Evolutionary conservation across 1,140 invertebrate species (phyloP), one percentile per base, ranked within the genome.

Genomic region (Cepaea nemoralis): DNA sequence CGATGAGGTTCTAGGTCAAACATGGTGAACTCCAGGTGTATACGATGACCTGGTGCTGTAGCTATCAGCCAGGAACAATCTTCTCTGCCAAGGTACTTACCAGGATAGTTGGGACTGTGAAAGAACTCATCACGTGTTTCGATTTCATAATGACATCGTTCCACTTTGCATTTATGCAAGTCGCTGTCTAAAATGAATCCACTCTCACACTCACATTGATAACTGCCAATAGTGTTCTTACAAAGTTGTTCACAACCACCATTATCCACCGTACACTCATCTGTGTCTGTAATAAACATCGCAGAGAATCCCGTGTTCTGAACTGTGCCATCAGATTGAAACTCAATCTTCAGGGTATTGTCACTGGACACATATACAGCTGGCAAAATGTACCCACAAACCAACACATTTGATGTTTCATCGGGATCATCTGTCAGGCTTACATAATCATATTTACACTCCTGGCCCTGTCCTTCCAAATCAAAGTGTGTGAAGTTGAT

Each of bases 401-500:
- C n/a, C 99, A 10, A 92, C 88, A 0, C 96, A 97, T 59, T 89
- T 88, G 10, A 86, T 67, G 24, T 86, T 88, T n/a, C n/a, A n/a
- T n/a, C n/a, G n/a, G n/a, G n/a, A n/a, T n/a, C n/a, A n/a, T n/a
- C n/a, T 98, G 75, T 94, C 0, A 99, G 94, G 81, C 97, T 95
- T 0, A 99, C 94, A 73, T 95, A 96, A 91, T 99, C 98, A 90
- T 99, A 99, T 87, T 99, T 97, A 91, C 98, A 99, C 89, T 98
- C 97, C 93, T 98, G 96, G 87, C 97, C 97, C 85, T 97, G 98
- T 12, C 97, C 98, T 93, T 99, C 98, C 48, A 99, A 92, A 89
- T 99, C 97, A 88, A 99, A 99, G 90, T 98, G 96, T 0, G 98
- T 99, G 91, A 99, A 99, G 92, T 99, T 99, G 27, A 99, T 92